Evolutionary conservation across 2,113 vertebrate species (phyloP).

Genomic region (Dunckerocampus dactyliophorus): DNA sequence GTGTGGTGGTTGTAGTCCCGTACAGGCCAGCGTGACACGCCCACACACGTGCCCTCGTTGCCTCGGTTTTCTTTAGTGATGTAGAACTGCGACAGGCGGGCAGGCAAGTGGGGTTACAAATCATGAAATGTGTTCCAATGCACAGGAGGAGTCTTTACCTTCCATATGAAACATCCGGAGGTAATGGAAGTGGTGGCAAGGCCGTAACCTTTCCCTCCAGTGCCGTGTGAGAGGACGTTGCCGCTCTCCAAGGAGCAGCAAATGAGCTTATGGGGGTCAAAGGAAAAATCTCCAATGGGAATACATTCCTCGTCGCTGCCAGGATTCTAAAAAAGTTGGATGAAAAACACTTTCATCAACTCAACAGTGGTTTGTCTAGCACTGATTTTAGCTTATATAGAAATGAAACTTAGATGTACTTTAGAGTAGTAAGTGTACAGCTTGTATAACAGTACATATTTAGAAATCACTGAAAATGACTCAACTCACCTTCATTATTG

Average conservation of each 20-base stretch:
- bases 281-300: conserved; percentile 78
- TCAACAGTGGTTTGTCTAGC: not conserved
- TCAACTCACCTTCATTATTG: too few relatives aligned
- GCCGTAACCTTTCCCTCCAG: conserved; percentile 78
- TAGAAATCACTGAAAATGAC: too few relatives aligned
- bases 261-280: conserved; percentile 76
- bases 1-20: conserved; percentile 79
- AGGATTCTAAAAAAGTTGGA: conserved; percentile 43
- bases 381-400: too few relatives aligned
- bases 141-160: conserved; percentile 51
- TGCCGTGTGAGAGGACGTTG: conserved; percentile 75
- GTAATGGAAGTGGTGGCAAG: conserved; percentile 76
- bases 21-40: conserved; percentile 77
- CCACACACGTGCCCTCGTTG: conserved; percentile 77
- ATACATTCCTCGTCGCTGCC: conserved; percentile 74
- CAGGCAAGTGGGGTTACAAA: not conserved
- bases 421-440: too few relatives aligned
- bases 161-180: conserved; percentile 80
- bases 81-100: conserved; percentile 61
- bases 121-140: not conserved
- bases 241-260: conserved; percentile 77
- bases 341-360: conserved; percentile 2
- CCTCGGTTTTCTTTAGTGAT: conserved; percentile 79
- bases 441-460: too few relatives aligned
- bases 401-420: too few relatives aligned